Percentiles rank a stretch among this genome's conserved stretches.
Evolutionary conservation across 2,113 vertebrate genomes (phyloP).

Genomic region (Halichoerus grypus): DNA sequence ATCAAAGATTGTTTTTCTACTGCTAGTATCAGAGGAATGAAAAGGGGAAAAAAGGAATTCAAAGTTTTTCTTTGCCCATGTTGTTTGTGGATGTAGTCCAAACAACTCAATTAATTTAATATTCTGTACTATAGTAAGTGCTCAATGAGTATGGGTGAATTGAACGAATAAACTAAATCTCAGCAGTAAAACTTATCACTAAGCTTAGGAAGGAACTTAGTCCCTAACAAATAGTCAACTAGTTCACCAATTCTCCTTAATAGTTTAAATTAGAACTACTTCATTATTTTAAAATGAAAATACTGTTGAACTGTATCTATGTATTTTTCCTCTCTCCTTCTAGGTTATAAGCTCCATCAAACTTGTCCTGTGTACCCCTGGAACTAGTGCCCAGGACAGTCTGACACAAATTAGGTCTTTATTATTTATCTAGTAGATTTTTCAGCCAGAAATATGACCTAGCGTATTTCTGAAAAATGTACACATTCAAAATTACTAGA

Average conservation of each 20-base stretch:
- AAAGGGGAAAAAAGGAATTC: not conserved
- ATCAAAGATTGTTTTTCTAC: not conserved
- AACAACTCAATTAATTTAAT: not conserved
- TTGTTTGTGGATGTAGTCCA: not conserved
- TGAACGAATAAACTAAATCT: not conserved
- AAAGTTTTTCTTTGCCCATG: not conserved
- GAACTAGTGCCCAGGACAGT: not conserved
- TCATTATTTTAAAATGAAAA: slow-evolving; percentile 1
- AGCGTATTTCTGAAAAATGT: not conserved
- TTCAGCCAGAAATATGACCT: not conserved
- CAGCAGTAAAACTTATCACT: not conserved
- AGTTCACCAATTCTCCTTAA: not conserved
- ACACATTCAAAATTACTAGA: not conserved
- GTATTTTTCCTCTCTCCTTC: not conserved
- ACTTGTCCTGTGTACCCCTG: not conserved
- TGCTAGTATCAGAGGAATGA: not conserved
- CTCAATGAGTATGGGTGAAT: not conserved
- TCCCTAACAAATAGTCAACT: not conserved
- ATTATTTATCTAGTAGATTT: not conserved
- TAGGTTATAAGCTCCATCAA: not conserved
- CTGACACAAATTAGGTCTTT: not conserved
- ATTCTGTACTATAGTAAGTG: not conserved
- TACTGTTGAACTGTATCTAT: not conserved
- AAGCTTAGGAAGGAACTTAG: not conserved
- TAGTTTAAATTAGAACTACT: not conserved